phyloP scores from a whole-genome alignment of 1,140 invertebrate species.

The Carcinoscorpius rotundicauda region DNA sequence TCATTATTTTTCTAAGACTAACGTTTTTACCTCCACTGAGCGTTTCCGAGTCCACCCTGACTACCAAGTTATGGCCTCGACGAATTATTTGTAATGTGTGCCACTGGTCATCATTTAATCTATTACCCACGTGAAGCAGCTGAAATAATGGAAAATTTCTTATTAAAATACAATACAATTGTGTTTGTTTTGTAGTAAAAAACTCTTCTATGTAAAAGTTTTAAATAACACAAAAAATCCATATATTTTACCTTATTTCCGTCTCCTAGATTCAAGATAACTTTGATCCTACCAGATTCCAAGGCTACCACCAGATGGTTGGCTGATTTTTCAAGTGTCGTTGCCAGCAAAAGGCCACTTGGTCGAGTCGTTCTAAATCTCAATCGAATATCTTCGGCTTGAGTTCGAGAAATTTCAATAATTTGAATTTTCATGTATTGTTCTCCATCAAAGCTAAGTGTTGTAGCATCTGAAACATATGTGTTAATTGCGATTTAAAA shows the following conservation, averaged over 20 bases:
- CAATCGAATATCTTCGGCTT: slow-evolving; percentile 84
- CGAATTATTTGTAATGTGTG: slow-evolving; percentile 78
- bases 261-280: slow-evolving; percentile 68
- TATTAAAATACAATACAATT: too few relatives aligned
- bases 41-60: slow-evolving; percentile 70
- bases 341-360: slow-evolving; percentile 39
- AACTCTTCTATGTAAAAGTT: too few relatives aligned
- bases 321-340: slow-evolving; percentile 58
- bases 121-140: slow-evolving; percentile 66
- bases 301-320: slow-evolving; percentile 71
- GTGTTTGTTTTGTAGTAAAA: too few relatives aligned
- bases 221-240: too few relatives aligned
- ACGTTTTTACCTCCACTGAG: slow-evolving; percentile 60
- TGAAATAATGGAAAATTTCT: slow-evolving; percentile 33
- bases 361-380: slow-evolving; percentile 73
- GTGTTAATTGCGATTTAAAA: too few relatives aligned
- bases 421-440: slow-evolving; percentile 70
- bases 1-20: slow-evolving; percentile 3
- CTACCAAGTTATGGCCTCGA: slow-evolving; percentile 62
- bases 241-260: slow-evolving; percentile 52
- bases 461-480: slow-evolving; percentile 59
- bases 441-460: slow-evolving; percentile 78
- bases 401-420: slow-evolving; percentile 59
- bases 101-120: slow-evolving; percentile 86
- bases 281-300: slow-evolving; percentile 60